Evolutionary conservation across 1,140 invertebrate genomes (phyloP).

Genomic region (Alviniconcha marisindica): DNA sequence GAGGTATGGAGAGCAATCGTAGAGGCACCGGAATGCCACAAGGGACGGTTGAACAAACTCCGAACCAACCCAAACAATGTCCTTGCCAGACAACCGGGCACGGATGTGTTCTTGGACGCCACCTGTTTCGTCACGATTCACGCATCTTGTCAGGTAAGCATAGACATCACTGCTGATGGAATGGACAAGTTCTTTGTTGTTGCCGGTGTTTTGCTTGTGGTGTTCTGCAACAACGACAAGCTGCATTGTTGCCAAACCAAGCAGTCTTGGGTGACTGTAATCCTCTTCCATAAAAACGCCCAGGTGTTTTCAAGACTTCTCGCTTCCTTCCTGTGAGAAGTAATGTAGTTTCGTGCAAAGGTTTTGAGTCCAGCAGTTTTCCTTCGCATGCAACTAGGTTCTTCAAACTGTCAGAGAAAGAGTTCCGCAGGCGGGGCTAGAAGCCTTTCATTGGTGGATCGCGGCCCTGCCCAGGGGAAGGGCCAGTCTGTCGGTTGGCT

Average conservation of each 20-base stretch:
- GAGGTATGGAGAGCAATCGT: conserved; percentile 51
- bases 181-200: not conserved
- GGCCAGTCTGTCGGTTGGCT: conserved; percentile 47
- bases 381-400: conserved; percentile 21
- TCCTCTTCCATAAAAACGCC: not conserved
- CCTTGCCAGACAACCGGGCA: conserved; percentile 1
- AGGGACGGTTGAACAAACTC: conserved; percentile 40
- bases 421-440: conserved; percentile 11
- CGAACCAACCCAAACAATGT: conserved; percentile 35
- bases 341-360: not conserved
- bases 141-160: not conserved
- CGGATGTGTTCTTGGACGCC: not conserved
- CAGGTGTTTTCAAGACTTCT: conserved; percentile 10
- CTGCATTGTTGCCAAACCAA: not conserved
- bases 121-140: not conserved
- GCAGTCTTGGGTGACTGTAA: not conserved
- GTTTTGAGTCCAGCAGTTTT: conserved; percentile 32
- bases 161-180: not conserved
- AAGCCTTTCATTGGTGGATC: not conserved
- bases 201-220: not conserved
- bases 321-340: not conserved
- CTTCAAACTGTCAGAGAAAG: conserved; percentile 22
- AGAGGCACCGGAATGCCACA: conserved; percentile 42
- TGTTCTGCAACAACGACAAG: not conserved
- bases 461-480: conserved; percentile 39